Conservation (phyloP, 2,113 vertebrate genomes). For the Ramphastos sulfuratus region DNA sequence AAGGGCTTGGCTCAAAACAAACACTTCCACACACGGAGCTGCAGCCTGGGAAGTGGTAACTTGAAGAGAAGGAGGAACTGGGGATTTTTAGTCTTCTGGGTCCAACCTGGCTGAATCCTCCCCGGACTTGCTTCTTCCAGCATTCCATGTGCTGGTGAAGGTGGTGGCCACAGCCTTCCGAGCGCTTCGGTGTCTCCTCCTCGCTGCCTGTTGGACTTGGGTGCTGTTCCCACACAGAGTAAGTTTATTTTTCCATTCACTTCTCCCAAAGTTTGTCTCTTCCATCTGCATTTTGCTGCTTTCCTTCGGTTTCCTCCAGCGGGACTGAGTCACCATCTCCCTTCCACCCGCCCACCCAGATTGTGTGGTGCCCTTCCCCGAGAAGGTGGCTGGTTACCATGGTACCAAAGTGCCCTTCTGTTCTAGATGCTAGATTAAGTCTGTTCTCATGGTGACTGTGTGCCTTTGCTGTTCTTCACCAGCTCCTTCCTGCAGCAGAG, state of each 20-base stretch:
- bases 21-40: constrained; percentile 45
- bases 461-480: constrained; percentile 17
- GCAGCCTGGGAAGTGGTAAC: constrained; percentile 12
- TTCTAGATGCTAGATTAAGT: constrained; percentile 48
- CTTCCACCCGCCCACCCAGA: constrained; percentile 40
- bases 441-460: constrained; percentile 62
- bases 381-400: constrained; percentile 67
- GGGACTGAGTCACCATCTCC: constrained; percentile 46
- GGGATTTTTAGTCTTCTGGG: background rate
- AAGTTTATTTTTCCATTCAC: background rate
- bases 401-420: constrained; percentile 54
- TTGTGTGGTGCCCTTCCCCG: constrained; percentile 6
- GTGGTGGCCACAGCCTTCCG: background rate
- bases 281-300: rapidly evolving
- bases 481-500: background rate
- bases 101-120: background rate
- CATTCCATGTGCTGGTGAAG: rapidly evolving
- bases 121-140: background rate
- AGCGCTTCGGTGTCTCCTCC: background rate
- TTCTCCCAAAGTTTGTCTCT: background rate
- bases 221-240: background rate
- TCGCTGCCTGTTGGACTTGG: rapidly evolving
- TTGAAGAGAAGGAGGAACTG: background rate
- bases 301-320: background rate
- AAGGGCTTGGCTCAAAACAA: constrained; percentile 75